Evolutionary conservation across 2,888 invertebrate genomes (phyloP), one percentile per base, ranked within the genome.

Genomic region (Mesorhabditis spiculigera): DNA sequence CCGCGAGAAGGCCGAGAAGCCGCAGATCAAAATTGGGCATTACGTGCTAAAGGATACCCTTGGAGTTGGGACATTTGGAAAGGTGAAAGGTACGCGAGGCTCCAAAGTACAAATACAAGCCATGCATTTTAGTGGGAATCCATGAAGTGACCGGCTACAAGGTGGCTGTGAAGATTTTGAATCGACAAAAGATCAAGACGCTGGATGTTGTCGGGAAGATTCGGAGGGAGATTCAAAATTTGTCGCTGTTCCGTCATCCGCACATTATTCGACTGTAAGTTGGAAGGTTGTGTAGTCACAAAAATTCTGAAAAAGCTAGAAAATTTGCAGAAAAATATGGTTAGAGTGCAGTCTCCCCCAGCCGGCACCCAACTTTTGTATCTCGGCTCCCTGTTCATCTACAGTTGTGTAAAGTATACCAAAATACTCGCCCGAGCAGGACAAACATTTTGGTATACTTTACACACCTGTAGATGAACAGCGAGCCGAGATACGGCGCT

Each of bases 171-270:
- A 98, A 98, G 88, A 97, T 98, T 78, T 89, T 99, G 64, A 99
- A 99, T 87, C 90, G 98, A 62, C 94, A 96, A 86, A 98, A 97
- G 88, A 98, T 99, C 75, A 99, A 98, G 87, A 95, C 93, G 81
- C 90, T 99, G 13, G 98, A 99, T 91, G 98, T 99, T 4, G 98
- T 99, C 43, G 95, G 97, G 4, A 99, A 99, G 89, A 98, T 99
- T 81, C 90, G 95, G 72, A 90, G 97, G 69, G 98, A 99, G 88
- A 99, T 99, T 85, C 97, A 98, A 88, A 99, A 99, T 89, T 90
- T 99, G 50, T 97, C 98, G 86, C 90, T 98, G n/a, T 99, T 99
- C 86, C 90, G 97, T 78, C 98, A 99, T 90, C 98, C 98, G 4
- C 98, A 99, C 87, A 99, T 99, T 81, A 99, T 99, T 77, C 96